Conservation (phyloP, 2,797 vertebrate species). For the Nyctibius grandis region DNA sequence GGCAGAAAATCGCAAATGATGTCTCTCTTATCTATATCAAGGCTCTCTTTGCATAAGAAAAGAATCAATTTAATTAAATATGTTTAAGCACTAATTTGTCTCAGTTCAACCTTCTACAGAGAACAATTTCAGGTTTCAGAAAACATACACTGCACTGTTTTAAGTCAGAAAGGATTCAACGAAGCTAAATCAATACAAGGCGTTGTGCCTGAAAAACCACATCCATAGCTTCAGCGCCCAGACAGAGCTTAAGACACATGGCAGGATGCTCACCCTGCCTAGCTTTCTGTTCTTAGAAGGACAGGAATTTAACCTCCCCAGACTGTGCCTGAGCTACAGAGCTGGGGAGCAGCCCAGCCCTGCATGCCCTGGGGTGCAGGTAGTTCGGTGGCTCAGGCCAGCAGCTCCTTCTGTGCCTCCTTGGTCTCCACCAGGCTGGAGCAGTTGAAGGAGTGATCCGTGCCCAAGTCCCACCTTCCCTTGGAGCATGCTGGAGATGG, state of each 20-base stretch:
- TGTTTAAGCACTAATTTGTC: not conserved
- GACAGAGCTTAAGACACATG: not conserved
- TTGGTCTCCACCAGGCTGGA: not conserved
- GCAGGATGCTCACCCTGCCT: not conserved
- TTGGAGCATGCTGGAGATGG: not conserved
- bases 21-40: not conserved
- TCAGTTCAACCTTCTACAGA: not conserved
- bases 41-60: not conserved
- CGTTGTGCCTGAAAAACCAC: not conserved
- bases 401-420: not conserved
- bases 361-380: accelerated
- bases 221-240: accelerated
- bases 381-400: accelerated
- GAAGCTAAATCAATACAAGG: not conserved
- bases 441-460: not conserved
- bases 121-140: not conserved
- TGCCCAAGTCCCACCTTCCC: accelerated
- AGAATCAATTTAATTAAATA: not conserved
- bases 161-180: not conserved
- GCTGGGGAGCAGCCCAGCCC: not conserved
- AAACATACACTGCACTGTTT: not conserved
- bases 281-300: not conserved
- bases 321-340: not conserved
- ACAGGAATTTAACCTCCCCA: not conserved
- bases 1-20: not conserved